Percentiles rank a stretch among this genome's conserved stretches.
Evolutionary conservation across 2,113 vertebrate genomes (phyloP).

Genomic region (Thunnus thynnus): DNA sequence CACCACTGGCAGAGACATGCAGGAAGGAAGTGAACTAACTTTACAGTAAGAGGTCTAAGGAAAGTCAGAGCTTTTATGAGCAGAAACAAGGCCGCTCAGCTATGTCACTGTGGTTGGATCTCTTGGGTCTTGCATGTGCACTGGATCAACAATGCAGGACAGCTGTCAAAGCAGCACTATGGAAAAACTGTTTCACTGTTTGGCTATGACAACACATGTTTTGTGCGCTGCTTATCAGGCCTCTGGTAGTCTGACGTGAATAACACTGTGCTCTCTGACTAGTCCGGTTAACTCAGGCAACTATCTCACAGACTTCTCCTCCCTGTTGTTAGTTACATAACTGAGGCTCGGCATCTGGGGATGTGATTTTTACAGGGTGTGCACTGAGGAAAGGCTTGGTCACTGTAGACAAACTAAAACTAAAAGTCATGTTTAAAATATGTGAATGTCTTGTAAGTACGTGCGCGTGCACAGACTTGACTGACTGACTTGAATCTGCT

Average conservation of each 20-base stretch:
- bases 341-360: slow-evolving; percentile 36
- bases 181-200: slow-evolving; percentile 20
- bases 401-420: slow-evolving; percentile 20
- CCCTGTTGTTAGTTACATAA: slow-evolving; percentile 61
- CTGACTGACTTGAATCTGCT: neutral
- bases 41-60: neutral
- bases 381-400: slow-evolving; percentile 35
- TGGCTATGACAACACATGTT: neutral
- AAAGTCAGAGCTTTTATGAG: slow-evolving; percentile 10
- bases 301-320: slow-evolving; percentile 46
- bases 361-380: slow-evolving; percentile 58
- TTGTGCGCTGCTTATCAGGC: neutral
- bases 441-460: neutral
- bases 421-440: slow-evolving; percentile 4
- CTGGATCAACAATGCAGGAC: slow-evolving; percentile 23
- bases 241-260: slow-evolving; percentile 4
- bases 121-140: neutral
- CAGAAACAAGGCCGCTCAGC: slow-evolving; percentile 25
- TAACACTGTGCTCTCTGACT: slow-evolving; percentile 19
- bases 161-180: slow-evolving; percentile 56
- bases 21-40: slow-evolving; percentile 5
- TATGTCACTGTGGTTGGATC: slow-evolving; percentile 37
- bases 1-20: slow-evolving; percentile 18
- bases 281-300: slow-evolving; percentile 14
- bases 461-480: neutral